Percentiles rank a stretch among this genome's conserved stretches.
phyloP scores from a whole-genome alignment of 1,140 invertebrate genomes.

The Bradysia coprophila region DNA sequence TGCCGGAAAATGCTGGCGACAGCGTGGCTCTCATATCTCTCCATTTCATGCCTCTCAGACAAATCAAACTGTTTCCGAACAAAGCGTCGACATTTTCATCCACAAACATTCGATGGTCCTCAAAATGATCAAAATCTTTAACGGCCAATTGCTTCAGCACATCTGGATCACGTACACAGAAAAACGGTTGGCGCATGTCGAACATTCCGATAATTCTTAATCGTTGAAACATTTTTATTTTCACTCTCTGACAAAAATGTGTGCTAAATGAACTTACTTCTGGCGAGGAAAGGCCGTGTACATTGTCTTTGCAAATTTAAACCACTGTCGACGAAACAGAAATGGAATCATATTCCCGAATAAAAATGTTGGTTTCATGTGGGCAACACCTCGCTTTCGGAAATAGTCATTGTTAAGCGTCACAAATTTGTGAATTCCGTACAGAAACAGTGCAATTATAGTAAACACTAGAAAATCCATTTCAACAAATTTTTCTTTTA shows the following conservation, averaged over 20 bases:
- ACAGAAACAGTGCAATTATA: no score
- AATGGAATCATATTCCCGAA: background rate
- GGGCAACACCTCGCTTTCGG: background rate
- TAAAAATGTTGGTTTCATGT: background rate
- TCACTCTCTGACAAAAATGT: background rate
- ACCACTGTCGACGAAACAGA: background rate
- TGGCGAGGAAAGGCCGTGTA: background rate
- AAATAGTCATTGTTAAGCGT: background rate
- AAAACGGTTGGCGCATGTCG: conserved; percentile 2
- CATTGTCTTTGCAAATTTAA: background rate
- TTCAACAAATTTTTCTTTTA: no score
- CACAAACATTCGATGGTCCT: conserved; percentile 5
- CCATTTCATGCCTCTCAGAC: conserved; percentile 22
- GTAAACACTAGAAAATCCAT: no score
- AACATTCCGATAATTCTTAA: conserved; percentile 3
- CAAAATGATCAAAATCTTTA: no score
- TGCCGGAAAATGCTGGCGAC: conserved; percentile 24
- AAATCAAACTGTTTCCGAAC: conserved; percentile 21
- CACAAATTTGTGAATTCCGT: background rate
- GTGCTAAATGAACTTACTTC: background rate
- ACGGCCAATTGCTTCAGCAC: conserved; percentile 23
- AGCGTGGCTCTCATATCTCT: conserved; percentile 24
- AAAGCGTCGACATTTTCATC: conserved; percentile 16
- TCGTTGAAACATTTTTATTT: background rate
- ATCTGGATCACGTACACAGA: conserved; percentile 15